Evolutionary conservation across 1,140 invertebrate genomes (phyloP).

Genomic region (Agraylea sexmaculata): DNA sequence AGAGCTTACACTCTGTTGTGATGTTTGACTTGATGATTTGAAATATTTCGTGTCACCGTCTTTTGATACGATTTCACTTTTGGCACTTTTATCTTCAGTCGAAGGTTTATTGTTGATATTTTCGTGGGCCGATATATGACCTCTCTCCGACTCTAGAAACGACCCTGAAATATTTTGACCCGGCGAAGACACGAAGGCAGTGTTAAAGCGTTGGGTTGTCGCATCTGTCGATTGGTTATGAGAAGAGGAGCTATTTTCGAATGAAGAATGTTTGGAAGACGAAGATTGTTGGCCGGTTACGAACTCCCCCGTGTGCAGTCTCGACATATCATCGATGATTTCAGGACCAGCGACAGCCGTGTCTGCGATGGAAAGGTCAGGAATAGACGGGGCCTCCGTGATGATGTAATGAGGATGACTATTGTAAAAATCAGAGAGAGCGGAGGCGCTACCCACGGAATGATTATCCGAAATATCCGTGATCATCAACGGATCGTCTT

Average conservation of each 20-base stretch:
- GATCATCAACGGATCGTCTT: conserved; percentile 40
- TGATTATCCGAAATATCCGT: conserved; percentile 37
- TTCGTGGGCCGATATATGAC: too few species aligned
- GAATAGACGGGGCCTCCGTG: conserved; percentile 38
- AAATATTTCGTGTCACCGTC: conserved; percentile 27
- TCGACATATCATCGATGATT: conserved; percentile 35
- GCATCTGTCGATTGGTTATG: conserved; percentile 30
- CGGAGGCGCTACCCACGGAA: conserved; percentile 34
- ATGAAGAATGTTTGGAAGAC: conserved; percentile 31
- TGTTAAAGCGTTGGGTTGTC: conserved; percentile 28
- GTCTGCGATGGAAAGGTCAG: conserved; percentile 26
- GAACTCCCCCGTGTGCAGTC: conserved; percentile 33
- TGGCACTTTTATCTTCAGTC: not conserved
- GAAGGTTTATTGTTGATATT: too few species aligned
- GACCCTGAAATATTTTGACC: conserved; percentile 26
- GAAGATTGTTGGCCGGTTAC: conserved; percentile 32
- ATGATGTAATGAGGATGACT: conserved; percentile 40
- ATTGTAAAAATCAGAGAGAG: conserved; percentile 36
- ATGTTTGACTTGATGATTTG: conserved; percentile 28
- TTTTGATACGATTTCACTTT: conserved; percentile 28
- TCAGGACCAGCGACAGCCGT: conserved; percentile 29
- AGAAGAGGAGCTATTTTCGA: conserved; percentile 32
- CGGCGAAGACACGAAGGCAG: conserved; percentile 34
- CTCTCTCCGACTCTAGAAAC: conserved; percentile 32
- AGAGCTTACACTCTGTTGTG: conserved; percentile 33